Evolutionary conservation across 2,888 invertebrate species (phyloP), one percentile per base, ranked within the genome.

Genomic region (Steinernema scapterisci): DNA sequence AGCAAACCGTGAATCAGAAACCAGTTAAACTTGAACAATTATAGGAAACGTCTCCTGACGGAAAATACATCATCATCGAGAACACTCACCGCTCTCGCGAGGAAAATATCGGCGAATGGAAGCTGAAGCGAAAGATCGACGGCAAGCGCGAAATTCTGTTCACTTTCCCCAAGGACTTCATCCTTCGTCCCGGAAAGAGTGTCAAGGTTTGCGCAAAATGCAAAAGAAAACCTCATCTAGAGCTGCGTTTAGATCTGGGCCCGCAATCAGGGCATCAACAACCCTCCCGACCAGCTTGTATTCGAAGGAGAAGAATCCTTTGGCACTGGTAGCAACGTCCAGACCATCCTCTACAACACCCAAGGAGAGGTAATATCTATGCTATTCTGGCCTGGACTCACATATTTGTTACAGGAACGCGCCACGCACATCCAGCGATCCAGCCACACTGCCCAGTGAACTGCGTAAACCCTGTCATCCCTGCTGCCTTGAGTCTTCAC

Each of bases 51-150:
- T 85, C 88, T 77, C 88, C 89, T n/a, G 89, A 90, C 78, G 90
- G 90, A 73, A 89, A 89, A 80, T 90, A 85, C 84, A 88, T 90
- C 81, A 82, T 87, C 43, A 80, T 90, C n/a, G 90, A 90, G 85
- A 90, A 90, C 84, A 90, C 89, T 38, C 88, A 89, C 76, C 84
- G 88, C 72, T 80, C 81, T 76, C 88, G 88, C 77, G 85, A 83
- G 52, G 83, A 83, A 70, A 78, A 81, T 45, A 82, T 83, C 45
- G 71, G 87, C 63, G 88, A 87, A 48, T 89, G 88, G 88, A 88
- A 82, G 72, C 73, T 89, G 75, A 86, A 82, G 78, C 81, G 89
- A 7, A 78, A 77, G 71, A 82, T 84, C 56, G 83, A 83, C 71
- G 80, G 79, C 23, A 83, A 83, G 71, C 78, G 82, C 13, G 83